Conservation (phyloP, 2,797 vertebrate genomes). For the Peromyscus aztecus region DNA sequence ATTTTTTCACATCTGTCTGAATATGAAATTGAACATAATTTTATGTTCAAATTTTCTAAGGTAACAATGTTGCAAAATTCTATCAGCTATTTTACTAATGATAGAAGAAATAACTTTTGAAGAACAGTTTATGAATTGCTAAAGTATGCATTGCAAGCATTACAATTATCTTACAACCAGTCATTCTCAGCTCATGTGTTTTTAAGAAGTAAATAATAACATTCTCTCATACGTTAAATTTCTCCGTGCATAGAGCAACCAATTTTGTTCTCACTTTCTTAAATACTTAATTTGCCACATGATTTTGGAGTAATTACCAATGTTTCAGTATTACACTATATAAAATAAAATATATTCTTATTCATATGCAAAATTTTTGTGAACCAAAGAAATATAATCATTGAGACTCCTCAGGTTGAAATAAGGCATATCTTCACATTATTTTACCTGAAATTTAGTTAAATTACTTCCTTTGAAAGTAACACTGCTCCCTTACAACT, state of each 20-base stretch:
- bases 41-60: background rate
- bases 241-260: background rate
- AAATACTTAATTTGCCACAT: background rate
- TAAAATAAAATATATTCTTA: constrained; percentile 4
- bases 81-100: background rate
- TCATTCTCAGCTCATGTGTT: background rate
- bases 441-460: background rate
- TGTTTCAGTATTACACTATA: background rate
- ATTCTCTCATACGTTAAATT: background rate
- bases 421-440: background rate
- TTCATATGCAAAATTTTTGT: background rate
- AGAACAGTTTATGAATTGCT: background rate
- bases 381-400: background rate
- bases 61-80: background rate
- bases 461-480: constrained; percentile 33
- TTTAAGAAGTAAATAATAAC: background rate
- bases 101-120: background rate
- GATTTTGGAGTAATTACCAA: background rate
- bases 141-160: background rate
- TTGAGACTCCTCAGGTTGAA: constrained; percentile 1
- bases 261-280: constrained; percentile 12
- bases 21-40: background rate
- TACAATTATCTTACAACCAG: background rate
- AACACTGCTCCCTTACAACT: background rate
- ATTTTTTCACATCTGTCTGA: background rate